These are phyloP conservation scores for Lutjanus erythropterus DNA, from an alignment of 2,113 vertebrate genomes.

Conservation along the genomic window DNA sequence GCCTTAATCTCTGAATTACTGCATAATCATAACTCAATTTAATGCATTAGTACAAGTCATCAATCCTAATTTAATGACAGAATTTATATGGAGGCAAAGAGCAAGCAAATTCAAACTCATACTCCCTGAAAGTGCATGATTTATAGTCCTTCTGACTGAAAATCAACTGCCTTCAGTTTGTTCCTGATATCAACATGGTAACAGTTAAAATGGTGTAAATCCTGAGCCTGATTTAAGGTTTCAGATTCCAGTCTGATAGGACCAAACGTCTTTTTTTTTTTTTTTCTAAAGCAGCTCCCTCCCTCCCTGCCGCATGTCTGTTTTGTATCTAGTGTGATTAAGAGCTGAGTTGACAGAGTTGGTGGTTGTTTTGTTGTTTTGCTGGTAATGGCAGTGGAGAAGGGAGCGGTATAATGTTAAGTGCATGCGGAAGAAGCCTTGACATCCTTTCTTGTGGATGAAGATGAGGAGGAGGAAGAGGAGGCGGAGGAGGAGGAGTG, in stretches of 20 bases:
- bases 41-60: neutral
- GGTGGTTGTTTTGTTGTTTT: conserved; percentile 80
- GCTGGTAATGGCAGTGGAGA: conserved; percentile 66
- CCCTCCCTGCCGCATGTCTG: conserved; percentile 51
- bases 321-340: conserved; percentile 72
- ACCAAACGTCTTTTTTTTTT: conserved; percentile 25
- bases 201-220: conserved; percentile 27
- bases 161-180: neutral
- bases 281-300: conserved; percentile 13
- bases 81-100: neutral
- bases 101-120: neutral
- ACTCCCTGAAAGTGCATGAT: neutral
- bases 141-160: neutral
- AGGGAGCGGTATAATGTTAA: conserved; percentile 65
- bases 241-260: conserved; percentile 47
- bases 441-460: conserved; percentile 75
- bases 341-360: conserved; percentile 66
- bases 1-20: conserved; percentile 17
- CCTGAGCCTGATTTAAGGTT: conserved; percentile 28
- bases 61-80: neutral
- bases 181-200: conserved; percentile 29
- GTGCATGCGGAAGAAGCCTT: conserved; percentile 65
- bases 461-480: conserved; percentile 52
- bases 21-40: neutral
- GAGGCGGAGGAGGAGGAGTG: conserved; percentile 50